Evolutionary conservation across 1,140 invertebrate species (phyloP).

Genomic region (Orius insidiosus): DNA sequence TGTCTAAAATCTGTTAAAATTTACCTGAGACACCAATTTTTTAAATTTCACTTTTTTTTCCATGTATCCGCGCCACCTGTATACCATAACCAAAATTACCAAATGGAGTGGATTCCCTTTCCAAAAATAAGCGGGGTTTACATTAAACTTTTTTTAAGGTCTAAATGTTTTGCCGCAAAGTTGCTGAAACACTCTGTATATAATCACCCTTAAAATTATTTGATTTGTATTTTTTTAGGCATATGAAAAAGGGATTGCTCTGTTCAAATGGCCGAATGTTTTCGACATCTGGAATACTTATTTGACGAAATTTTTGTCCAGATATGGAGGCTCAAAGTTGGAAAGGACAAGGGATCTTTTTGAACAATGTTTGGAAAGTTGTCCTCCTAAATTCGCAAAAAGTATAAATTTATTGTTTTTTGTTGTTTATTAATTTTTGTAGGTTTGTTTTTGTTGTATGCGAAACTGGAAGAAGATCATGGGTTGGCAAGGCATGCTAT

Average conservation of each 20-base stretch:
- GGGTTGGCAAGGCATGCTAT: conserved; percentile 93
- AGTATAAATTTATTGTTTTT: conserved; percentile 27
- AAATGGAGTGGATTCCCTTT: too few species aligned
- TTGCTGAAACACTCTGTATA: too few species aligned
- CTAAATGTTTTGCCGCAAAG: too few species aligned
- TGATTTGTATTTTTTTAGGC: too few species aligned
- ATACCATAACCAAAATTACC: too few species aligned
- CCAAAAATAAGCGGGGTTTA: too few species aligned
- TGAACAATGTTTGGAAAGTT: conserved; percentile 94
- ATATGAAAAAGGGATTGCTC: conserved; percentile 93
- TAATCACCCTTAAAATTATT: too few species aligned
- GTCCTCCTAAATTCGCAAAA: conserved; percentile 89
- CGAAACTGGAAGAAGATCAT: conserved; percentile 95
- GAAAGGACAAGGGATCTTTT: conserved; percentile 95
- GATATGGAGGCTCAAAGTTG: conserved; percentile 90
- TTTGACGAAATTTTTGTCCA: conserved; percentile 85
- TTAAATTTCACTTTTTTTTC: too few species aligned
- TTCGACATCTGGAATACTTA: conserved; percentile 99
- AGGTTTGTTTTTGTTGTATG: conserved; percentile 89
- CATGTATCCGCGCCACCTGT: too few species aligned
- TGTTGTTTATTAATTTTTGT: conserved; percentile 20
- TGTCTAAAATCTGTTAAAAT: too few species aligned
- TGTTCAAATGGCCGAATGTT: conserved; percentile 99
- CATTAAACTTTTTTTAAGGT: too few species aligned
- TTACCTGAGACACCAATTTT: too few species aligned